Base-by-base conservation (phyloP, 2,113 vertebrate species). In the Pantherophis guttatus region DNA sequence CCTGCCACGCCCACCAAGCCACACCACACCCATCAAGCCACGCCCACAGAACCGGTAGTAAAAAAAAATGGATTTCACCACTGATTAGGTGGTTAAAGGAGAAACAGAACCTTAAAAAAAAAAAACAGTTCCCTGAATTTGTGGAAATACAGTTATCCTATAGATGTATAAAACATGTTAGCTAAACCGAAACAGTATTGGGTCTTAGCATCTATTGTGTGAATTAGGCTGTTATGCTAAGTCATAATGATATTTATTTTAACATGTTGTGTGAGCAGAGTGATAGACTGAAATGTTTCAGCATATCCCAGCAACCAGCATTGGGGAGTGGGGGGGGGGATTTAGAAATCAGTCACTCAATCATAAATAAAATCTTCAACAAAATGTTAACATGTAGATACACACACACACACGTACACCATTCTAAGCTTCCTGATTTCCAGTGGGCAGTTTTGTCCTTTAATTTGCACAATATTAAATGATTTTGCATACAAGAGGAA, bases 381-480 rank as follows among this genome's bases (percentile, higher is more conserved):
- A 29, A 11, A 87, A 62, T 52, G 57, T 52, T 15, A 90, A 88
- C 33, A 81, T 90, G 11, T 12, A 90, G n/a, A 59, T 62, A 57
- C 57, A 29, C 0, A 91, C 2, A 53, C 33, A 81, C 70, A 81
- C 15, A 19, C 70, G 39, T 33, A 90, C 91, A 90, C 75, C 75
- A 15, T 90, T 90, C 86, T 90, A 81, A 65, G 48, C 91, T 65
- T 93, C 90, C 87, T 93, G 90, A 94, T 87, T 94, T 55, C 70
- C 86, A 94, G 88, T 93, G 58, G 93, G 94, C 53, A 85, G 87
- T 17, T 95, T 88, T 94, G 87, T 92, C 91, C 90, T 94, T 95
- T 94, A 96, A 96, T 95, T 96, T 93, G 92, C 81, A 94, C 86
- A 92, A 95, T 96, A 92, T 93, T 92, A 91, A 44, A 90, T 29